These are phyloP conservation scores for Sphyrna mokarran DNA, from an alignment of 2,113 vertebrate genomes.

Conservation along the genomic window DNA sequence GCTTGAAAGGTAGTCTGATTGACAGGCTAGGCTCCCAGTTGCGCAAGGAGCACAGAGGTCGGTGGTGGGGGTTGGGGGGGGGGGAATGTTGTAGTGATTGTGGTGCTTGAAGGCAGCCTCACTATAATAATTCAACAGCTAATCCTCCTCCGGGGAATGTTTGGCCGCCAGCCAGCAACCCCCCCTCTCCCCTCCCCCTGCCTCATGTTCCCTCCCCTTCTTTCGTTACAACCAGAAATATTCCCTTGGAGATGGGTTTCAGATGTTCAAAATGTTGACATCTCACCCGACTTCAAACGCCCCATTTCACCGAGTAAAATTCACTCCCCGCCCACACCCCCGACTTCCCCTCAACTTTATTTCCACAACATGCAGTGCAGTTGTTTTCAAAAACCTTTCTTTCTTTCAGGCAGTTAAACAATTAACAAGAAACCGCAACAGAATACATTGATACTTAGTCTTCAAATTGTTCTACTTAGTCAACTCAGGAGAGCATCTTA, in stretches of 20 bases:
- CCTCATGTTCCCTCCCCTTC: background rate
- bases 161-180: background rate
- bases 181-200: no score
- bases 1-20: no score
- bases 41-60: no score
- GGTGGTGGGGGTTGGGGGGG: no score
- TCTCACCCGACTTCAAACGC: no score
- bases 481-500: background rate
- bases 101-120: background rate
- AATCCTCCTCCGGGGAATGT: background rate
- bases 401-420: background rate
- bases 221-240: background rate
- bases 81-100: no score
- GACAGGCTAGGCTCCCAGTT: no score
- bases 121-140: background rate
- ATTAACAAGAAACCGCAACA: background rate
- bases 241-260: background rate
- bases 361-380: background rate
- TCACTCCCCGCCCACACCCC: background rate
- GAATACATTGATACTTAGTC: background rate
- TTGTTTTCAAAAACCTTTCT: background rate
- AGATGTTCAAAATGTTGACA: background rate
- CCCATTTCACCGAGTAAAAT: background rate
- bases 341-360: background rate
- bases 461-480: background rate